Evolutionary conservation across 2,797 vertebrate genomes (phyloP).

Genomic region (Prunella strophiata): DNA sequence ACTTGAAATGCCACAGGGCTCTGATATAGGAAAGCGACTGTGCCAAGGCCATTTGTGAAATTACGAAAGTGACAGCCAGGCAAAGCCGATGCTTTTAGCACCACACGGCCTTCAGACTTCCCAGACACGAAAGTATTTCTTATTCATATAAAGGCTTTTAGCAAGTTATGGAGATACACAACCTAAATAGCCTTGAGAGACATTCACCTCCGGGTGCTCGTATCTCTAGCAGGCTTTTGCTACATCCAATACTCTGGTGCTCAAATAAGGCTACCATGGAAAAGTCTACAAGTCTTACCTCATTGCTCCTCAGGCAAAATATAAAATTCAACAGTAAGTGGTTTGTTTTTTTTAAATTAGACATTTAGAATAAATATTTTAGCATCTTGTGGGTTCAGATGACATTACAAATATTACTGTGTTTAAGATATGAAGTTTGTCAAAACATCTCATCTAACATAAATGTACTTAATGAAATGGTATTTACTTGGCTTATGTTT

Average conservation of each 20-base stretch:
- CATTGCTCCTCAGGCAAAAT: background rate
- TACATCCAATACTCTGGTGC: background rate
- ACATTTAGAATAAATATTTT: background rate
- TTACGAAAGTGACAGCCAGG: conserved; percentile 3
- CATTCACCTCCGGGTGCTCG: background rate
- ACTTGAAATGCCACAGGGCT: background rate
- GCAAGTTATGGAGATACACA: background rate
- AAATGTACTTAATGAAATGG: background rate
- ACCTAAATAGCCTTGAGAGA: background rate
- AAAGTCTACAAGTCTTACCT: background rate
- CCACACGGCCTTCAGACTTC: background rate
- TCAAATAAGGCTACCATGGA: background rate
- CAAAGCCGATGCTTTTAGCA: conserved; percentile 24
- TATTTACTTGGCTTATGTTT: background rate
- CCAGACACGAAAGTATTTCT: background rate
- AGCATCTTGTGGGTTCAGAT: background rate
- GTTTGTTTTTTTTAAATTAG: background rate
- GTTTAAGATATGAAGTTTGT: background rate
- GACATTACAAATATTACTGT: background rate
- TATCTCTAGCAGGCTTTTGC: background rate
- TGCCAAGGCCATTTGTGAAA: background rate
- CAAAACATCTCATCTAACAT: background rate
- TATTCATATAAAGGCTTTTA: conserved; percentile 34
- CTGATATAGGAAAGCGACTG: background rate
- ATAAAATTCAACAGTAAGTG: background rate